These are phyloP conservation scores for Gracilinanus agilis DNA, from an alignment of 2,113 vertebrate genomes.

Conservation along the genomic window DNA sequence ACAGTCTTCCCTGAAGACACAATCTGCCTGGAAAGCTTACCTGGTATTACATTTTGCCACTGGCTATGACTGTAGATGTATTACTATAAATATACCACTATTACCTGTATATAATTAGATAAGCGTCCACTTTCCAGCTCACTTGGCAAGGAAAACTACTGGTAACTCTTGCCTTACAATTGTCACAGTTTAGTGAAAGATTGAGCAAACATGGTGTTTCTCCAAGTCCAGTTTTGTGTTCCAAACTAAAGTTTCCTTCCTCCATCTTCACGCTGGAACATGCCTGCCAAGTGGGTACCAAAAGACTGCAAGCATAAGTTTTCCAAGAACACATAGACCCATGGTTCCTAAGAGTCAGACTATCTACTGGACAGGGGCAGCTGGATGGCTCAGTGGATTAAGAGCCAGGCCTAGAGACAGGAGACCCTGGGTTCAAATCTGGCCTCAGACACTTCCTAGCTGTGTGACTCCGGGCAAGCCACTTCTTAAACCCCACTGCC, in stretches of 20 bases:
- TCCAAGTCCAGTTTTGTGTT: constrained; percentile 70
- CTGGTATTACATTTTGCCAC: constrained; percentile 35
- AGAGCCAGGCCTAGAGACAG: too few relatives aligned
- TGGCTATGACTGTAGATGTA: constrained; percentile 60
- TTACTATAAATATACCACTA: constrained; percentile 55
- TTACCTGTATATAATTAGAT: constrained; percentile 60
- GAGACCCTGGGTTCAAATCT: too few relatives aligned
- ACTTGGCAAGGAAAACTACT: constrained; percentile 63
- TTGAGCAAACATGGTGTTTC: constrained; percentile 19
- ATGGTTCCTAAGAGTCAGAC: constrained; percentile 36
- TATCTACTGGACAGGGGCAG: too few relatives aligned
- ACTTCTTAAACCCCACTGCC: too few relatives aligned
- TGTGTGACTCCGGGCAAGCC: too few relatives aligned
- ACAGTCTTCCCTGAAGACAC: constrained; percentile 7
- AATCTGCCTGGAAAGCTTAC: background rate
- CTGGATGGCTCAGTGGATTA: too few relatives aligned
- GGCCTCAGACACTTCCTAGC: too few relatives aligned
- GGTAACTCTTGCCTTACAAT: constrained; percentile 68
- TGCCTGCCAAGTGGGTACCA: constrained; percentile 50
- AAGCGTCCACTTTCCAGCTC: constrained; percentile 72
- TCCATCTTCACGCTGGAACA: rapidly evolving
- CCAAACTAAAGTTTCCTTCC: constrained; percentile 51
- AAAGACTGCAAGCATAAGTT: background rate
- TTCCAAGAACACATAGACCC: constrained; percentile 40
- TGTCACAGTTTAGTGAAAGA: constrained; percentile 65